phyloP scores from a whole-genome alignment of 2,797 vertebrate species.

The Malacoraja senta region DNA sequence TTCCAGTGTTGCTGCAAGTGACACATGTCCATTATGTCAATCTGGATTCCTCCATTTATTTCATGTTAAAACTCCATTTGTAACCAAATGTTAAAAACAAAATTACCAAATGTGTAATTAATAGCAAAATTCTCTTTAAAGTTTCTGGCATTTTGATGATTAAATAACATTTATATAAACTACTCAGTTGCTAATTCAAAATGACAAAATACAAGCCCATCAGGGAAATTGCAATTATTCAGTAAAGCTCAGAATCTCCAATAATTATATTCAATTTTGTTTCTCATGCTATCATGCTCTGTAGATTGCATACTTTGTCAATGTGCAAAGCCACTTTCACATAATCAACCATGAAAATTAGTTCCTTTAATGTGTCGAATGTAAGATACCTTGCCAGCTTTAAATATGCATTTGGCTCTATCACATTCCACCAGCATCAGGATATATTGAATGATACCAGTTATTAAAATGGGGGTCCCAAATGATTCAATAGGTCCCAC shows the following conservation, averaged over 20 bases:
- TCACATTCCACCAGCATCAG: not conserved
- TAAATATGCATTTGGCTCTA: not conserved
- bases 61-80: not conserved
- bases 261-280: slow-evolving; percentile 16
- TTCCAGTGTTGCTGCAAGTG: not conserved
- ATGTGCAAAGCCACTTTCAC: not conserved
- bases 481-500: too few relatives aligned
- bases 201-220: not conserved
- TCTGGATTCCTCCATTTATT: not conserved
- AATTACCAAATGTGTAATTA: not conserved
- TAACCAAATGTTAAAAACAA: not conserved
- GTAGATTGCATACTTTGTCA: not conserved
- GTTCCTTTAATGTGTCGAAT: not conserved
- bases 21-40: not conserved
- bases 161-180: slow-evolving; percentile 17
- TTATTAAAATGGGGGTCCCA: not conserved
- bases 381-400: not conserved
- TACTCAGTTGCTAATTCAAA: slow-evolving; percentile 6
- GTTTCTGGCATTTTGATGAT: slow-evolving; percentile 6
- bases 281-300: not conserved
- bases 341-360: slow-evolving; percentile 21
- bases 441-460: not conserved
- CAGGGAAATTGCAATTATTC: slow-evolving; percentile 24
- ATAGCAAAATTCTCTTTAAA: not conserved
- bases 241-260: not conserved